Base-by-base conservation (phyloP, 2,888 invertebrate species). In the Epinotia demarniana region DNA sequence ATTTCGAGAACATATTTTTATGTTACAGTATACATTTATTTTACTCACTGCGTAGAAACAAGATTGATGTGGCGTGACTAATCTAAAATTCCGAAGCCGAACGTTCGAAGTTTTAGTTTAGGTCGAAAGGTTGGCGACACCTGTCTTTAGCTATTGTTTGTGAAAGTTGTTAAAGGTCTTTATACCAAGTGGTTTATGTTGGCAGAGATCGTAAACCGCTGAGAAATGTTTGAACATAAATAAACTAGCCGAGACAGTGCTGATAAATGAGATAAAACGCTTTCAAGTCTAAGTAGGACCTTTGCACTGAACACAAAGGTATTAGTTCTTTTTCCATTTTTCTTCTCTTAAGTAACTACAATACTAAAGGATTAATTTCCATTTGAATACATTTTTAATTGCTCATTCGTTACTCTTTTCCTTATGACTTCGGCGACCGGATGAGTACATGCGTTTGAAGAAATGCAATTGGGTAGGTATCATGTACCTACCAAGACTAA, bases 161-260 rank as follows among this genome's bases (percentile, higher is more conserved):
- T 33, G 43, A 68, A 60, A 69, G 57, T 58, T 58, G 16, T 58
- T 23, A 23, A 69, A 69, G 23, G 58, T 27, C 57, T 68, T 57
- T 69, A 58, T 46, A 43, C 58, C 58, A 69, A 69, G 57, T 69
- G 69, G 69, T 69, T 69, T 69, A 46, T 60, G 69, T 60, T 69
- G 46, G 46, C 69, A 69, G 23, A 46, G 23, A 58, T 69, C 69
- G 69, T 69, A 69, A 69, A 69, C 58, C 23, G 46, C 46, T 69
- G 57, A 53, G 43, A 58, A 69, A 69, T 60, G 23, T 43, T 68
- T 68, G 3, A n/a, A 12, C 19, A 9, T 58, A 58, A 68, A 68
- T 68, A 68, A 57, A 58, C 46, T 23, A 58, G 58, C 23, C 6
- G 39, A 12, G n/a, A 27, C 27, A 23, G n/a, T 27, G 68, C 13